These are phyloP conservation scores for Drosophila equinoxialis DNA, from an alignment of 1,140 invertebrate species.

Conservation along the genomic window DNA sequence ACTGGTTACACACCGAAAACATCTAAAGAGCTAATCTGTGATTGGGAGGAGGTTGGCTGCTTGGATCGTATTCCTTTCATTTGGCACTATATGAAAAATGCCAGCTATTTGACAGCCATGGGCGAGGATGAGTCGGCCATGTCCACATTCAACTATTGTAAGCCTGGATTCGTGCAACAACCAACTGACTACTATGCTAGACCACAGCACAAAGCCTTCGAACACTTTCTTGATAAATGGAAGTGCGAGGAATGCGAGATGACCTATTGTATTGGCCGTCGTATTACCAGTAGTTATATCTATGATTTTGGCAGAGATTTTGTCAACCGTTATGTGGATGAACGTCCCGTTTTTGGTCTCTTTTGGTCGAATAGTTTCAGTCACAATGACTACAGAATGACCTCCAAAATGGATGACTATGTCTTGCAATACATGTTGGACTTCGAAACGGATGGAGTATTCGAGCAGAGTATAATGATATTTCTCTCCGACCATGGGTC, in stretches of 20 bases:
- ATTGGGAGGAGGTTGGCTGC: constrained; percentile 82
- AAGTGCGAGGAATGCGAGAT: constrained; percentile 37
- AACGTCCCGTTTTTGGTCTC: constrained; percentile 87
- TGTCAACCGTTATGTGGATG: constrained; percentile 66
- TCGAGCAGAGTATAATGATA: constrained; percentile 89
- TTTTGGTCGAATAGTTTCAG: constrained; percentile 91
- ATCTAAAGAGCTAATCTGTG: constrained; percentile 83
- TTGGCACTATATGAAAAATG: constrained; percentile 89
- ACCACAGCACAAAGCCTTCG: constrained; percentile 87
- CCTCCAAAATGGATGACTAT: constrained; percentile 86
- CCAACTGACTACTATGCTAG: constrained; percentile 93
- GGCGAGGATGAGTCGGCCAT: constrained; percentile 90
- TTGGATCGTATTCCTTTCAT: constrained; percentile 89
- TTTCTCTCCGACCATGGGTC: constrained; percentile 97
- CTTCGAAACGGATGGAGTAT: constrained; percentile 84
- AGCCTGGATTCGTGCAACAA: constrained; percentile 89
- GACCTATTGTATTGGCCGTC: constrained; percentile 85
- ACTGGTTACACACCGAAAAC: constrained; percentile 85
- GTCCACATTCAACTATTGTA: constrained; percentile 91
- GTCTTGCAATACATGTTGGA: constrained; percentile 85
- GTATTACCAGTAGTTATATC: constrained; percentile 84
- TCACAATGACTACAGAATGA: constrained; percentile 87
- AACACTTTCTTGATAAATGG: constrained; percentile 51
- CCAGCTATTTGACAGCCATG: constrained; percentile 90
- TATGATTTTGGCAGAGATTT: constrained; percentile 85